Evolutionary conservation across 2,797 vertebrate genomes (phyloP).

Genomic region (Sebastes matsubarae): DNA sequence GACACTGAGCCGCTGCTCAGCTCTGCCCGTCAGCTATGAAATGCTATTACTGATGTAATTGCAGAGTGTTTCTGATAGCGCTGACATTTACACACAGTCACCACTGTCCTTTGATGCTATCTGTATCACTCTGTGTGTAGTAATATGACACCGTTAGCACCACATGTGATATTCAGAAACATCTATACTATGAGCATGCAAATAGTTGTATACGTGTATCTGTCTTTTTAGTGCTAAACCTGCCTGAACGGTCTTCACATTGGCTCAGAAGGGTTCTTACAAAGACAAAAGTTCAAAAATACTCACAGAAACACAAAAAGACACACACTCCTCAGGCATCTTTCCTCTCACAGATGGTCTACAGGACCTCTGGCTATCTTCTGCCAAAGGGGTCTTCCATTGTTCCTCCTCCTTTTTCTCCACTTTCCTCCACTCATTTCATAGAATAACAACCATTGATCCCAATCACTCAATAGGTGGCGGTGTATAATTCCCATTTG

Average conservation of each 20-base stretch:
- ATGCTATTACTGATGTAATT: slow-evolving; percentile 27
- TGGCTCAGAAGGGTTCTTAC: not conserved
- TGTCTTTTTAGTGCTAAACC: not conserved
- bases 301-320: slow-evolving; percentile 28
- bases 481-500: not conserved
- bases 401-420: slow-evolving; percentile 27
- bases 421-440: not conserved
- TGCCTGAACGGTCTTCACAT: not conserved
- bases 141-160: not conserved
- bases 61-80: slow-evolving; percentile 15
- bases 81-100: slow-evolving; percentile 46
- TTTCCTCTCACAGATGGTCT: slow-evolving; percentile 74
- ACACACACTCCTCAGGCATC: slow-evolving; percentile 58
- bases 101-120: slow-evolving; percentile 13
- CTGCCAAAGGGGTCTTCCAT: slow-evolving; percentile 52
- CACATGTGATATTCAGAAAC: not conserved
- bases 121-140: not conserved
- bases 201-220: not conserved
- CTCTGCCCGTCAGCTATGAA: slow-evolving; percentile 24
- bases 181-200: not conserved
- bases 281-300: slow-evolving; percentile 12
- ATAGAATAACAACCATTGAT: slow-evolving; percentile 3
- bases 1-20: slow-evolving; percentile 21
- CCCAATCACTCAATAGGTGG: not conserved
- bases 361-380: slow-evolving; percentile 53